These are phyloP conservation scores for Adrianichthys oophorus DNA, from an alignment of 2,797 vertebrate genomes.

Conservation along the genomic window DNA sequence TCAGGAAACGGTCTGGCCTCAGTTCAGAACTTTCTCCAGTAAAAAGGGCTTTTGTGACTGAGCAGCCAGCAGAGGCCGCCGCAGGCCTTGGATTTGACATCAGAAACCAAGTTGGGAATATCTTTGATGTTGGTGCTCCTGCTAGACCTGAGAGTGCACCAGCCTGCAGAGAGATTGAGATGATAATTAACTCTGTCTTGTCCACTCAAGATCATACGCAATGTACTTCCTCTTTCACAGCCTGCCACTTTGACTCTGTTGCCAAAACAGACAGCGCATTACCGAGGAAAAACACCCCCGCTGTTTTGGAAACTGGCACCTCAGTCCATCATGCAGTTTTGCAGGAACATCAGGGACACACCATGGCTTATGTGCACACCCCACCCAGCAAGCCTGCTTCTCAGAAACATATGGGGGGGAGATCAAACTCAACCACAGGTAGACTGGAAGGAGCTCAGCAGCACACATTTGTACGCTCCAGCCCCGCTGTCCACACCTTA, in stretches of 20 bases:
- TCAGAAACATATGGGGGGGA: constrained; percentile 68
- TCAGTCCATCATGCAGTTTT: constrained; percentile 62
- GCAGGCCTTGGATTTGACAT: constrained; percentile 68
- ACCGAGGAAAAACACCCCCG: constrained; percentile 69
- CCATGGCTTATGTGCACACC: constrained; percentile 75
- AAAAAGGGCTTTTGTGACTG: constrained; percentile 87
- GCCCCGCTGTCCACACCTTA: constrained; percentile 48
- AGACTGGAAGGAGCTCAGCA: constrained; percentile 75
- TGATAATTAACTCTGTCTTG: constrained; percentile 69
- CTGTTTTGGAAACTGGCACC: constrained; percentile 80
- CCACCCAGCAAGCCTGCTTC: constrained; percentile 64
- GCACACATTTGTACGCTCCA: constrained; percentile 55
- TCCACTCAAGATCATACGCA: constrained; percentile 66
- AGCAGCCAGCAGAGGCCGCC: constrained; percentile 68
- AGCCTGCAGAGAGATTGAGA: constrained; percentile 73
- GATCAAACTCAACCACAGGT: constrained; percentile 75
- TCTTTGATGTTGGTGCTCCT: constrained; percentile 69
- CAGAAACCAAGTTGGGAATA: constrained; percentile 60
- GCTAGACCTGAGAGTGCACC: constrained; percentile 81
- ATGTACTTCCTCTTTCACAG: constrained; percentile 70
- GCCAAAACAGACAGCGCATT: constrained; percentile 64
- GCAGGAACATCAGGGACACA: constrained; percentile 67
- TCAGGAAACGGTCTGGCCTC: constrained; percentile 86
- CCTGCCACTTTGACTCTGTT: constrained; percentile 78
- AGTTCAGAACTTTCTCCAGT: constrained; percentile 86